Base-by-base conservation (phyloP, 2,113 vertebrate species). In the Caranx ignobilis region DNA sequence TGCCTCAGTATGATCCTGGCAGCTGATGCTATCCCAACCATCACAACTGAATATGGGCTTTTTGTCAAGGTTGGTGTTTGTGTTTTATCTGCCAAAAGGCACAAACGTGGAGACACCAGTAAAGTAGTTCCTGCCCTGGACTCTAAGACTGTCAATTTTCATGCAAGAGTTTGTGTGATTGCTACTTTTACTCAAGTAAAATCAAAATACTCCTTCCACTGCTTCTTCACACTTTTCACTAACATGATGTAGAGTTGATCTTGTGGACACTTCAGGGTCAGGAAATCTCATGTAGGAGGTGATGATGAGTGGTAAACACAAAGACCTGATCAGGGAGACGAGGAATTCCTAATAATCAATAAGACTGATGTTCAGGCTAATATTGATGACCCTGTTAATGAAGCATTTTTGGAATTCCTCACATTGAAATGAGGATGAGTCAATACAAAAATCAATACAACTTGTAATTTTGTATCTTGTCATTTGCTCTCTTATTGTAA, bases 381-480 rank as follows among this genome's bases (percentile, higher is more conserved):
- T 50, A 61, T 60, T 62, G 34, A 61, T 15, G 21, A 57, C 31
- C 12, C 56, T 55, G 54, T 26, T 55, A 55, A 55, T 55, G 54
- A 55, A 26, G 26, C 54, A 55, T 55, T 55, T 26, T 19, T 52
- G 56, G 16, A 54, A 54, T 62, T 69, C 6, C 32, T 54, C 19
- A 54, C 45, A 43, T 60, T 69, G n/a, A 50, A 43, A 61, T 71
- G 11, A 32, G 26, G 55, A 32, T 4, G 60, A 13, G 2, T 74
- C 60, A 3, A 72, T 52, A 31, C 32, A 13, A 31, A 41, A 56
- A 56, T 43, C 50, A 78, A 67, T 37, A n/a, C 32, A 56, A 21
- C 62, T 72, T 31, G 11, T 57, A 75, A 41, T 70, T 45, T 47
- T 8, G 50, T 21, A 66, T 45, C 54, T 78, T 69, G 26, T 45